Evolutionary conservation across 2,113 vertebrate species (phyloP), one percentile per base, ranked within the genome.

Genomic region (Baryphthengus martii): DNA sequence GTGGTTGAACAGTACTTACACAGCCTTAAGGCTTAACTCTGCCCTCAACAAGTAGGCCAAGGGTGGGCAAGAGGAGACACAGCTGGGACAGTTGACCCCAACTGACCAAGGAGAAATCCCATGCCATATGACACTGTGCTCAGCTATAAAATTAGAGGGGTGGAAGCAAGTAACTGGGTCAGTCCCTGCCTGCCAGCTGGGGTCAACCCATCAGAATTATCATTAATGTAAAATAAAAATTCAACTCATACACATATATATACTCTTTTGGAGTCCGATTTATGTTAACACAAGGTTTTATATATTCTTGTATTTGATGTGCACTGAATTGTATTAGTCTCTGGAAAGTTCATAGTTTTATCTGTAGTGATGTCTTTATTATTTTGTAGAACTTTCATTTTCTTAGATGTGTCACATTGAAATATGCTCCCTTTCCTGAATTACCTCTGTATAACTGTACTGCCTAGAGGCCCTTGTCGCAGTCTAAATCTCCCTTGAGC

Each of bases 101-200:
- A 1, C 1, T 49, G 21, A 62, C 15, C 13, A 8, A 53, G 71
- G n/a, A 11, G 11, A 18, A 29, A 23, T 24, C 12, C 59, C 17
- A 53, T 3, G 76, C 1, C 5, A 13, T 26, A 26, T 33, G 24
- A 33, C 1, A 2, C 67, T 17, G 10, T 44, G 5, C 4, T 19
- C 35, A 67, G 28, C 9, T 59, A 71, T 31, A 89, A 78, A 67
- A 44, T 3, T 1, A 0, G 9, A n/a, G 2, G 1, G 0, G 3
- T 63, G 2, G 16, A 47, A 58, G 3, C 3, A 33, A 58, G 12
- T 0, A 2, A 7, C n/a, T 31, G 7, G 7, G 8, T 49, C 21
- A 7, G 8, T 6, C 37, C 6, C 59, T 45, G 16, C 2, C 14
- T 58, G 11, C 4, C 33, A 61, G 19, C 7, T 59, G 0, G 0